These are phyloP conservation scores for Bettongia penicillata DNA, from an alignment of 2,113 vertebrate genomes.

Conservation along the genomic window DNA sequence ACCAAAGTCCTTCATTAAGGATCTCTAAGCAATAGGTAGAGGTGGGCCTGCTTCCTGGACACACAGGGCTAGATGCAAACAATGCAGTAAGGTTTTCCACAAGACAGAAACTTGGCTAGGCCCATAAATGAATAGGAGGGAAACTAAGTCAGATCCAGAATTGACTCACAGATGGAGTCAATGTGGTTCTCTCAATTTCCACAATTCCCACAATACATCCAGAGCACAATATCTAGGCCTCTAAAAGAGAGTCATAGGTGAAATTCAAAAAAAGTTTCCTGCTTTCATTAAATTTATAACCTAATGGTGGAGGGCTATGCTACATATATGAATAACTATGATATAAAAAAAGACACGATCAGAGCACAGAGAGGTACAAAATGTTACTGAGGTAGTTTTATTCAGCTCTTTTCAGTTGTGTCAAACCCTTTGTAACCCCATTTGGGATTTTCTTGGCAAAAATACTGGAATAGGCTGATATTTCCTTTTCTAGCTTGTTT, in stretches of 20 bases:
- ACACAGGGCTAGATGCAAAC: background rate
- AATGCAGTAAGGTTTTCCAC: background rate
- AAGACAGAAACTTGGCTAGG: background rate
- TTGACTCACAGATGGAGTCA: background rate
- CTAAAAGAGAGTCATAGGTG: background rate
- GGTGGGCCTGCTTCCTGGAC: background rate
- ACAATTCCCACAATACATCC: background rate
- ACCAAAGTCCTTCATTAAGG: background rate
- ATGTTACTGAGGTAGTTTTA: too few species aligned
- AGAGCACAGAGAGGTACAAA: too few species aligned
- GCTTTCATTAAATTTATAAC: background rate
- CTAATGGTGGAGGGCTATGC: too few species aligned
- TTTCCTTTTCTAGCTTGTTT: too few species aligned
- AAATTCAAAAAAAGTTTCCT: background rate
- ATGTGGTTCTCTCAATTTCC: background rate
- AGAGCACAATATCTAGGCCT: background rate
- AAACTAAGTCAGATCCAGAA: background rate
- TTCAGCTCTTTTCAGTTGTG: too few species aligned
- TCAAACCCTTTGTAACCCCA: too few species aligned
- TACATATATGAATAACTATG: too few species aligned
- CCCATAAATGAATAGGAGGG: background rate
- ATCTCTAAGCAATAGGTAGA: background rate
- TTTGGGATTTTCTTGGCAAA: too few species aligned
- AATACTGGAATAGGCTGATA: too few species aligned
- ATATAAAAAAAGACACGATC: too few species aligned